Conservation (phyloP, 1,140 invertebrate genomes). For the Ips typographus region DNA sequence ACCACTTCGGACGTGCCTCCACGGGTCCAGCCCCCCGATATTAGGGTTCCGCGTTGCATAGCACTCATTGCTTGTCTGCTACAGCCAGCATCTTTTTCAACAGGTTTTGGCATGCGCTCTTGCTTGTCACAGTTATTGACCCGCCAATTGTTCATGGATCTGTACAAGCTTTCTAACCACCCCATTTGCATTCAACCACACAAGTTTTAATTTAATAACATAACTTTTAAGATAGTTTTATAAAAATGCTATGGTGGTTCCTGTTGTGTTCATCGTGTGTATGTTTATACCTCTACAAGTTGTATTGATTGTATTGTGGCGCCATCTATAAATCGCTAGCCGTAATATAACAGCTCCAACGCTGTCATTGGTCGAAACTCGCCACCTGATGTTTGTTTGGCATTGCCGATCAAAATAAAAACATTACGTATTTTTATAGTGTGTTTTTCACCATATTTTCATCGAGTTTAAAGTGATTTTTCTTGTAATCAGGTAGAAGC, state of each 20-base stretch:
- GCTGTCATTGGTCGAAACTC: background rate
- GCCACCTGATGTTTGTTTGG: background rate
- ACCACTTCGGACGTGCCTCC: constrained; percentile 68
- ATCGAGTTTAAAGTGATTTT: background rate
- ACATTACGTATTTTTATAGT: background rate
- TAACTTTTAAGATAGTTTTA: too few relatives aligned
- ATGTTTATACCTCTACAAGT: too few relatives aligned
- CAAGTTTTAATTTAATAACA: too few relatives aligned
- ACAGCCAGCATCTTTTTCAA: constrained; percentile 29
- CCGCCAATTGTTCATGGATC: background rate
- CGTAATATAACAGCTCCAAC: too few relatives aligned
- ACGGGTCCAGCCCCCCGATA: constrained; percentile 74
- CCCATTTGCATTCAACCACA: too few relatives aligned
- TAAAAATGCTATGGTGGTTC: too few relatives aligned
- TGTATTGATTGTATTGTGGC: too few relatives aligned
- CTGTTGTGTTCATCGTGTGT: too few relatives aligned
- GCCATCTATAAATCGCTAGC: too few relatives aligned
- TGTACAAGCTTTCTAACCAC: too few relatives aligned
- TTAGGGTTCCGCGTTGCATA: constrained; percentile 44
- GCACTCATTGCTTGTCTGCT: constrained; percentile 21
- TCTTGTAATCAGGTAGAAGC: background rate
- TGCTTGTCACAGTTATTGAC: constrained; percentile 11
- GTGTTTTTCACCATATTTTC: background rate
- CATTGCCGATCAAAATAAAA: constrained; percentile 4
- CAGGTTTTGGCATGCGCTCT: constrained; percentile 24